Percentiles rank a stretch among this genome's conserved stretches.
phyloP scores from a whole-genome alignment of 2,113 vertebrate species.

The Vimba vimba region DNA sequence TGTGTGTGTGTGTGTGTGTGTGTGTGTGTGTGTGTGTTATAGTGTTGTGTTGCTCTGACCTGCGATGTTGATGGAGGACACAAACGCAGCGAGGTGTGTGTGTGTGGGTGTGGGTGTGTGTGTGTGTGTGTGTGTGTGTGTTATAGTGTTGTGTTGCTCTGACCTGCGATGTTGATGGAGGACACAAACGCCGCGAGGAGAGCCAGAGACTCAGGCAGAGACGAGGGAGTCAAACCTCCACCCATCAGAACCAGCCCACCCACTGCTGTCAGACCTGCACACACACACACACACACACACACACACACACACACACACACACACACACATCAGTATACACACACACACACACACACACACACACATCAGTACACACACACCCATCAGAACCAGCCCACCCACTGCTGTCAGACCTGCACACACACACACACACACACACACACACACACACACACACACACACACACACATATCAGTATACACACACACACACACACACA shows the following conservation, averaged over 20 bases:
- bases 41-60: constrained; percentile 58
- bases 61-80: constrained; percentile 83
- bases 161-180: constrained; percentile 82
- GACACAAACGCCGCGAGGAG: constrained; percentile 82
- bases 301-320: not conserved
- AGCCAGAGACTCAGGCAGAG: constrained; percentile 74
- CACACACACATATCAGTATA: too few relatives aligned
- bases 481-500: too few relatives aligned
- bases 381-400: too few relatives aligned
- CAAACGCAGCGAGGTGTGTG: constrained; percentile 73
- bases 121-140: too few relatives aligned
- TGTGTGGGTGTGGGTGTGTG: too few relatives aligned
- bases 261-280: constrained; percentile 79
- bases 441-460: too few relatives aligned
- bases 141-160: not conserved
- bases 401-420: too few relatives aligned
- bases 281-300: constrained; percentile 1
- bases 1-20: too few relatives aligned
- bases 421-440: too few relatives aligned
- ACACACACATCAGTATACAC: not conserved
- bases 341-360: not conserved
- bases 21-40: too few relatives aligned
- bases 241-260: constrained; percentile 83
- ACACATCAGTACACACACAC: not conserved
- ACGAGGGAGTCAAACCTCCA: constrained; percentile 76